phyloP scores from a whole-genome alignment of 92 coral and sea anemone genomes.

The Epizoanthus rinbou region DNA sequence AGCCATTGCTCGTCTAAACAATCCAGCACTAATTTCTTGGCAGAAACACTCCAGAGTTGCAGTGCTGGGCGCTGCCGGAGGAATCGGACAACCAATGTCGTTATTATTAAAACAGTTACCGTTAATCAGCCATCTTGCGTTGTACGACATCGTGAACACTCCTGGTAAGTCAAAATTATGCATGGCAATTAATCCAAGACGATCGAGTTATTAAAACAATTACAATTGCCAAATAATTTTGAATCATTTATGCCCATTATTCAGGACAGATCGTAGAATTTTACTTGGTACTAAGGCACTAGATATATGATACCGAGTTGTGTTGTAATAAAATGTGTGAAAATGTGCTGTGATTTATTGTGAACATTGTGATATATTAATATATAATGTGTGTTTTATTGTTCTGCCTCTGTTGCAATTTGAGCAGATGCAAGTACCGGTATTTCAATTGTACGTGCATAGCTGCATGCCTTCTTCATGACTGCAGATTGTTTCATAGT shows the following conservation, averaged over 20 bases:
- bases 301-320: not conserved
- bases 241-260: not conserved
- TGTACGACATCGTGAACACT: constrained; percentile 97
- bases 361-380: too few species aligned
- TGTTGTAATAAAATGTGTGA: too few species aligned
- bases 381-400: too few species aligned
- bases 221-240: not conserved
- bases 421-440: too few species aligned
- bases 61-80: constrained; percentile 99
- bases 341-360: too few species aligned
- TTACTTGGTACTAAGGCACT: not conserved
- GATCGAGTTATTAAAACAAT: not conserved
- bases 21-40: not conserved
- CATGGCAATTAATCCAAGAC: not conserved
- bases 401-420: too few species aligned
- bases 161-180: constrained; percentile 72
- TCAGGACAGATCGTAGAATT: not conserved
- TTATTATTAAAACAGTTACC: constrained; percentile 91
- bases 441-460: too few species aligned
- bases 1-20: not conserved
- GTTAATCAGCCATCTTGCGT: constrained; percentile 88
- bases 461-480: too few species aligned
- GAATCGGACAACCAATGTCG: constrained; percentile 99
- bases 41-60: constrained; percentile 95
- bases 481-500: too few species aligned